Evolutionary conservation across 2,113 vertebrate genomes (phyloP), one percentile per base, ranked within the genome.

Genomic region (Hemiscyllium ocellatum): DNA sequence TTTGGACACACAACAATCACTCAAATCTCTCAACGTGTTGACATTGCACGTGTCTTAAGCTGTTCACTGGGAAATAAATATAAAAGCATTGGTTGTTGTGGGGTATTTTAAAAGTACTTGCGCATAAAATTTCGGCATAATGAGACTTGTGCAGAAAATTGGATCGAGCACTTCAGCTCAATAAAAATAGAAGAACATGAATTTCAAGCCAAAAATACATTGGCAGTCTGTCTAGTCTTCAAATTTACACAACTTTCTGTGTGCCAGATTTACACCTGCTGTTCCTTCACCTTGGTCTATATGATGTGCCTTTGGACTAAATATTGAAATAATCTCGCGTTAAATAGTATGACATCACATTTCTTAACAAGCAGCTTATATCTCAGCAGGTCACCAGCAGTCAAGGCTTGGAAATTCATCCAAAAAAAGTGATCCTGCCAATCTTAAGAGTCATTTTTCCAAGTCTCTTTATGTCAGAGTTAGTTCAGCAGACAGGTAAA

Each of bases 21-120:
- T 65, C 26, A 90, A 65, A 90, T 65, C 52, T 65, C 3, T 4
- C 24, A 65, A 90, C 19, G 29, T 65, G 52, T 33, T n/a, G 24
- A 90, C 87, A 65, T 61, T 90, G 52, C 86, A 61, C 61, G 13
- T 89, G 24, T 33, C 52, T 61, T 52, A 61, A 61, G 56, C 87
- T 90, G 87, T 90, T 90, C 87, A 90, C 87, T n/a, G n/a, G 61
- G 52, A 61, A 90, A 61, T 2, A 89, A 52, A 65, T n/a, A 90
- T 65, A 33, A 61, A 90, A 33, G 2, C 4, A 12, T 33, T 90
- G 87, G 56, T 12, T 29, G 33, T 90, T 4, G 26, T 61, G 52
- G 24, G 4, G 56, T 90, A n/a, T 90, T n/a, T 90, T 61, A 90
- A 65, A 47, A 90, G 29, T 17, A 65, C 56, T 19, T 90, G 33